Evolutionary conservation across 2,797 vertebrate species (phyloP).

Genomic region (Loriculus beryllinus): DNA sequence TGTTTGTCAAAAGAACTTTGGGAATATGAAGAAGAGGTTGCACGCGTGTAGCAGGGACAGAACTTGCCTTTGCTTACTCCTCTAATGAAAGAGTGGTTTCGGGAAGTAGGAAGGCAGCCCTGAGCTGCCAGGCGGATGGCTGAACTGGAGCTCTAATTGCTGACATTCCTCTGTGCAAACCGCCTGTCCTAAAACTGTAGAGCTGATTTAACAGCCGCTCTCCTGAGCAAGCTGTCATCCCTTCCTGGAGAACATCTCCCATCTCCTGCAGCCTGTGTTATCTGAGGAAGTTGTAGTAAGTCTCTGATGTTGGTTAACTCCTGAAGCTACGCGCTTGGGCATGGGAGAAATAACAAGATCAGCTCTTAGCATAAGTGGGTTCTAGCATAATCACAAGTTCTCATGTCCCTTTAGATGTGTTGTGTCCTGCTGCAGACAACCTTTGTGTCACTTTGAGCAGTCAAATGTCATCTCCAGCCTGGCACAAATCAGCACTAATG

Average conservation of each 20-base stretch:
- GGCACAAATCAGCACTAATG: background rate
- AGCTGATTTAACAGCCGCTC: background rate
- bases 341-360: background rate
- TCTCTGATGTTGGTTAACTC: background rate
- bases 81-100: background rate
- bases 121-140: background rate
- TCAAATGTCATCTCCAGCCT: background rate
- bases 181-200: background rate
- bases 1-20: background rate
- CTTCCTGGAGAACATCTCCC: fast-evolving
- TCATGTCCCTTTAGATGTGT: background rate
- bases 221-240: background rate
- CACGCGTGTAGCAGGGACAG: background rate
- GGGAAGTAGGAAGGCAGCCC: background rate
- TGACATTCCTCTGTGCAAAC: background rate
- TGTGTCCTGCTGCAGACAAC: background rate
- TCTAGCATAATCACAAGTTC: background rate
- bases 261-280: fast-evolving
- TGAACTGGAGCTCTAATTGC: background rate
- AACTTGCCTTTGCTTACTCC: background rate
- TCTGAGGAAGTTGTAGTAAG: too few relatives aligned
- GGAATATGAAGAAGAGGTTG: background rate
- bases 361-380: background rate
- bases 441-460: background rate
- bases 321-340: background rate